Conservation (phyloP, 2,888 invertebrate genomes). For the Tetragnatha montana region DNA sequence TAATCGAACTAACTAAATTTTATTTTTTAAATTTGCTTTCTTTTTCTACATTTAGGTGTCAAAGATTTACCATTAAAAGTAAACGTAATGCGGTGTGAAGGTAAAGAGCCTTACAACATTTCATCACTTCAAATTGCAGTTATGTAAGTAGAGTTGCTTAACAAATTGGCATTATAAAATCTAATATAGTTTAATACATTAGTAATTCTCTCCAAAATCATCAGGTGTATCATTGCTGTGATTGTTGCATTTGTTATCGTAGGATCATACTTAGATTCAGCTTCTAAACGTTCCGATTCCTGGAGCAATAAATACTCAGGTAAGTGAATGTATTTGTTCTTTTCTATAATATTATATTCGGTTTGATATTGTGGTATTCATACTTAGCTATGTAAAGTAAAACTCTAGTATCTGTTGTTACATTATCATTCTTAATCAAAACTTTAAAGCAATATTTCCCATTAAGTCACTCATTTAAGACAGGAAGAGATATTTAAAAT, state of each 20-base stretch:
- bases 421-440: too few relatives aligned
- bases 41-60: constrained; percentile 31
- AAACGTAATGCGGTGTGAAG: constrained; percentile 41
- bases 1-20: too few relatives aligned
- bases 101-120: constrained; percentile 18
- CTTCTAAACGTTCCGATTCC: constrained; percentile 12
- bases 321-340: constrained; percentile 6
- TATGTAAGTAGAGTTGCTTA: constrained; percentile 48
- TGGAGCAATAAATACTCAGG: constrained; percentile 28
- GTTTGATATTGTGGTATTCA: too few relatives aligned
- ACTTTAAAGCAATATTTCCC: not conserved
- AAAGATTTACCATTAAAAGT: constrained; percentile 52
- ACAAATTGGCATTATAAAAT: not conserved
- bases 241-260: constrained; percentile 15
- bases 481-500: not conserved
- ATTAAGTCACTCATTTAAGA: not conserved
- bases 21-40: not conserved
- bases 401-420: too few relatives aligned
- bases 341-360: not conserved
- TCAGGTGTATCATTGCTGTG: constrained; percentile 14
- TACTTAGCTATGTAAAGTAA: too few relatives aligned
- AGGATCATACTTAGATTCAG: constrained; percentile 46
- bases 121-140: constrained; percentile 35
- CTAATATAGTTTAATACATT: not conserved
- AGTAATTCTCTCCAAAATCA: not conserved